These are phyloP conservation scores for Scaptomyza flava DNA, from an alignment of 2,888 invertebrate genomes.

Conservation along the genomic window DNA sequence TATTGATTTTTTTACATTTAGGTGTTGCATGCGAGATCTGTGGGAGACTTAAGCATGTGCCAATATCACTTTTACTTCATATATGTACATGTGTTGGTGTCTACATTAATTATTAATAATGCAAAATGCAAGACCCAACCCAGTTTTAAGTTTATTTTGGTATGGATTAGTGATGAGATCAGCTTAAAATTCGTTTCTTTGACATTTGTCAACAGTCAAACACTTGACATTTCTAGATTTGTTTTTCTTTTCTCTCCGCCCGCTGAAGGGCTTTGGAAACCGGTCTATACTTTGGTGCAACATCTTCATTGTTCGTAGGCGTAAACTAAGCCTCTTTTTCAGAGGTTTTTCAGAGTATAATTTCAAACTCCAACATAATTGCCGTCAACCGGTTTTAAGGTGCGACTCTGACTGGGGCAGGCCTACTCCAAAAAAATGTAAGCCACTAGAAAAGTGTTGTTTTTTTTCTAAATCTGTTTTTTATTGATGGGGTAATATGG, in stretches of 20 bases:
- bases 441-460: constrained; percentile 45
- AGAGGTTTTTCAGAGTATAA: constrained; percentile 38
- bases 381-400: constrained; percentile 73
- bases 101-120: constrained; percentile 19
- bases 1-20: constrained; percentile 70
- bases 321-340: constrained; percentile 36
- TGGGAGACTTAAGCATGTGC: constrained; percentile 27
- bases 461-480: constrained; percentile 19
- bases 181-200: constrained; percentile 30
- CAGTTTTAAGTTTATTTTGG: constrained; percentile 23
- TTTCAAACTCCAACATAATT: constrained; percentile 52
- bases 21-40: constrained; percentile 46
- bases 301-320: constrained; percentile 45
- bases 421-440: constrained; percentile 55
- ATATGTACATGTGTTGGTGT: constrained; percentile 1
- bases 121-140: constrained; percentile 39
- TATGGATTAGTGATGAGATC: constrained; percentile 34
- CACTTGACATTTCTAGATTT: constrained; percentile 66
- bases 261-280: constrained; percentile 67
- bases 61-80: constrained; percentile 10
- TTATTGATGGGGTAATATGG: constrained; percentile 45
- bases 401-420: constrained; percentile 54
- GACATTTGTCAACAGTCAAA: constrained; percentile 54
- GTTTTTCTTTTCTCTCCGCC: background rate
- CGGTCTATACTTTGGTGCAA: constrained; percentile 48